These are phyloP conservation scores for Sitta carolinensis DNA, from an alignment of 2,797 vertebrate genomes.

Conservation along the genomic window DNA sequence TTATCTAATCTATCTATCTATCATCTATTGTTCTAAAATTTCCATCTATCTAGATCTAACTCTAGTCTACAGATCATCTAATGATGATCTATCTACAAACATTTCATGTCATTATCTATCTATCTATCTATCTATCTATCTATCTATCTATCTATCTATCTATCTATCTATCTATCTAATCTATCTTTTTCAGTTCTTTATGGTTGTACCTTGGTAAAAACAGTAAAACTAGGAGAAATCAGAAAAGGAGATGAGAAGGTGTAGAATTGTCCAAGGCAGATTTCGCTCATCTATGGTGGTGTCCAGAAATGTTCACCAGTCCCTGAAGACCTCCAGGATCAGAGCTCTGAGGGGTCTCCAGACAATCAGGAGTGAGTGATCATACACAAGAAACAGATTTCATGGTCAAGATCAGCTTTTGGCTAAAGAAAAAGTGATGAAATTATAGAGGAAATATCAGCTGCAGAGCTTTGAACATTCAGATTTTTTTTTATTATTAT, in stretches of 20 bases:
- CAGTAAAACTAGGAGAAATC: background rate
- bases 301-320: background rate
- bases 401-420: background rate
- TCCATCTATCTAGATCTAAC: no score
- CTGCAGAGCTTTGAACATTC: background rate
- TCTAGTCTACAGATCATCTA: no score
- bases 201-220: background rate
- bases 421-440: background rate
- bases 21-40: no score
- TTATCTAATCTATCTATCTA: no score
- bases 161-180: background rate
- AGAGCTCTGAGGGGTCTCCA: background rate
- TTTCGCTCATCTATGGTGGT: fast-evolving
- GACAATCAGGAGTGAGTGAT: background rate
- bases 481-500: fast-evolving
- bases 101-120: no score
- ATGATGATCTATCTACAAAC: no score
- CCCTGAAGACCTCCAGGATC: background rate
- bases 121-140: no score
- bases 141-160: no score
- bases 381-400: background rate
- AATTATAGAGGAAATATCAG: background rate
- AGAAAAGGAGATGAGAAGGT: background rate
- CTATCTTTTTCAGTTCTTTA: background rate
- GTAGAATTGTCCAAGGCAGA: background rate